Conservation (phyloP, 2,888 invertebrate species). For the Pardosa pseudoannulata region DNA sequence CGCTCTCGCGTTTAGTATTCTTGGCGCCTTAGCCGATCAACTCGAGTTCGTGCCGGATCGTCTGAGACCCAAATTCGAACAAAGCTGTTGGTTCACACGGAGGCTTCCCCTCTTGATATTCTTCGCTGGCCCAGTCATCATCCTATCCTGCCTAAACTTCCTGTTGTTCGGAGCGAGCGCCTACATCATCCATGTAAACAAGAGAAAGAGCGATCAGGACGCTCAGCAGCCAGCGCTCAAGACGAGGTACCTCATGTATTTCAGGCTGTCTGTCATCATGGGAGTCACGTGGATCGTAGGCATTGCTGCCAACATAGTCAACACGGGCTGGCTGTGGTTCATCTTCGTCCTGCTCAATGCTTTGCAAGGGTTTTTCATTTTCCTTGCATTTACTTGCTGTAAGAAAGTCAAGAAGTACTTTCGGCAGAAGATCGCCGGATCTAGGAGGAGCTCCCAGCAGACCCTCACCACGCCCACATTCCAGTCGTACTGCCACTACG, state of each 20-base stretch:
- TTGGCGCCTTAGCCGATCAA: constrained; percentile 76
- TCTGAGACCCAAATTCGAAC: constrained; percentile 77
- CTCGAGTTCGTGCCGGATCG: constrained; percentile 64
- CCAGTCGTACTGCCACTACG: constrained; percentile 51
- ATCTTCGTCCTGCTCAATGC: constrained; percentile 79
- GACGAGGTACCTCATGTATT: constrained; percentile 76
- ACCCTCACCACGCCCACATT: constrained; percentile 35
- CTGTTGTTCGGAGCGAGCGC: constrained; percentile 78
- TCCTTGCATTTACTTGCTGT: constrained; percentile 78
- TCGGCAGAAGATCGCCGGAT: background rate
- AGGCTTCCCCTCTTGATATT: constrained; percentile 79
- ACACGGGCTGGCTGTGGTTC: constrained; percentile 78
- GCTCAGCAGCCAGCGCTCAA: background rate
- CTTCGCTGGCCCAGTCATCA: constrained; percentile 79
- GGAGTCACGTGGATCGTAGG: constrained; percentile 80
- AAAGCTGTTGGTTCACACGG: constrained; percentile 80
- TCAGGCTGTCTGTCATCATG: constrained; percentile 79
- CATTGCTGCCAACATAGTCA: constrained; percentile 78
- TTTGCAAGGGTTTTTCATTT: constrained; percentile 80
- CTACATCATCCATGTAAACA: constrained; percentile 77
- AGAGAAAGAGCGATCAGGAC: constrained; percentile 25
- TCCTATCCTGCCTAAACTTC: constrained; percentile 78
- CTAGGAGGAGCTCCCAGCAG: background rate
- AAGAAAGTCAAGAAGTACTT: constrained; percentile 37
- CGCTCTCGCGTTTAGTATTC: constrained; percentile 77